Percentiles rank a stretch among this genome's conserved stretches.
Conservation (phyloP, 2,888 invertebrate species). For the Euspilapteryx auroguttella region DNA sequence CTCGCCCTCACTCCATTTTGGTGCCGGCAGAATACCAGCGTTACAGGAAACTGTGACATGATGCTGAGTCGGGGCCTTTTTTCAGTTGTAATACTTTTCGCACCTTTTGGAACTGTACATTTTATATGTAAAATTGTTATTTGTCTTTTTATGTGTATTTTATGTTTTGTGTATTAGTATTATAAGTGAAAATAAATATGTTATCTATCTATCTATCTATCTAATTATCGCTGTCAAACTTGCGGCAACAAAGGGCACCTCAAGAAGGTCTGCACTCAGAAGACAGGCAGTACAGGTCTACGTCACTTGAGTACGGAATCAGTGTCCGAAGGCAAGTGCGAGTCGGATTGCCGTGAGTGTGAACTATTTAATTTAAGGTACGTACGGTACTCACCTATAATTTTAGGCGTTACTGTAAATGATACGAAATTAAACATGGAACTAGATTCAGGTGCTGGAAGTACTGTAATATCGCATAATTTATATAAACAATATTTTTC, state of each 20-base stretch:
- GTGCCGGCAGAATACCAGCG: too few relatives aligned
- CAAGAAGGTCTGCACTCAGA: conserved; percentile 5
- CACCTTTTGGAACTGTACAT: too few relatives aligned
- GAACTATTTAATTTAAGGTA: conserved; percentile 6
- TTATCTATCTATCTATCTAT: too few relatives aligned
- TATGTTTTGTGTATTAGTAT: too few relatives aligned
- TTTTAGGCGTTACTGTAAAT: not conserved
- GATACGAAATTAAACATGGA: conserved; percentile 4
- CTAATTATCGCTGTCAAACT: conserved; percentile 5
- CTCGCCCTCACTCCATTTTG: too few relatives aligned
- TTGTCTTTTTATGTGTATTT: too few relatives aligned
- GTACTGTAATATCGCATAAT: conserved; percentile 1
- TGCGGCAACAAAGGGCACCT: conserved; percentile 8
- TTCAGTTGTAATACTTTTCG: too few relatives aligned
- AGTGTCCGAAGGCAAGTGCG: conserved; percentile 4
- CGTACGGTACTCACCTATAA: not conserved
- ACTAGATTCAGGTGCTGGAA: conserved; percentile 4
- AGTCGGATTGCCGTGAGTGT: conserved; percentile 10
- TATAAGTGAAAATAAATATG: too few relatives aligned
- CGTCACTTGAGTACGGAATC: conserved; percentile 1
- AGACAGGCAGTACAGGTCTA: not conserved
- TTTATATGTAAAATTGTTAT: too few relatives aligned
- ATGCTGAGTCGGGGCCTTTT: too few relatives aligned
- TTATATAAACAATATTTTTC: conserved; percentile 1
- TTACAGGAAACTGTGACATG: too few relatives aligned